Conservation (phyloP, 2,797 vertebrate species). For the Sorex maritimensis region DNA sequence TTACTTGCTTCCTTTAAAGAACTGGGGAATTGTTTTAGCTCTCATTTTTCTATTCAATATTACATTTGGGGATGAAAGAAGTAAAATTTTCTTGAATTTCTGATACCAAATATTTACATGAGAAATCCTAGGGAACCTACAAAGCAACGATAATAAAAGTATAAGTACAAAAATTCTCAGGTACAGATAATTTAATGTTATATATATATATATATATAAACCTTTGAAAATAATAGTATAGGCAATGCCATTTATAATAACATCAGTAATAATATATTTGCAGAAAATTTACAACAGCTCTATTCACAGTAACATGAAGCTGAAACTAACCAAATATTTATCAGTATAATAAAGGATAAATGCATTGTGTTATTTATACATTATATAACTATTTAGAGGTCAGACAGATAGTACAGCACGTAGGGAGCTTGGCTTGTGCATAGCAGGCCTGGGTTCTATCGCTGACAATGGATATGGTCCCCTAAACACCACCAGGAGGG, state of each 20-base stretch:
- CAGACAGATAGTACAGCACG: no score
- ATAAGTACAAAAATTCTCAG: no score
- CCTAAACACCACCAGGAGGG: no score
- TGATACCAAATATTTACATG: background rate
- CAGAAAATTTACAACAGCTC: background rate
- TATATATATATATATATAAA: background rate
- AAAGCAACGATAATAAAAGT: background rate
- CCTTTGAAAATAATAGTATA: conserved; percentile 37
- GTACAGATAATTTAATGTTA: no score
- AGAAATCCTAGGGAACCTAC: conserved; percentile 8
- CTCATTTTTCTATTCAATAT: background rate
- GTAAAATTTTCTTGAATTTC: background rate
- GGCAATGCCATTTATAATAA: background rate
- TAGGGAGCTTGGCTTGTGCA: no score
- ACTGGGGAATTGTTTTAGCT: background rate
- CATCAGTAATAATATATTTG: background rate
- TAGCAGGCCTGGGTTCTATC: no score
- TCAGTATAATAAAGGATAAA: background rate
- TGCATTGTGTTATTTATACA: background rate
- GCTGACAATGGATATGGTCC: no score
- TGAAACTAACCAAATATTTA: conserved; percentile 45
- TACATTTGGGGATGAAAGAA: background rate
- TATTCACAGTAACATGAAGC: conserved; percentile 33
- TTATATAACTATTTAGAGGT: background rate
- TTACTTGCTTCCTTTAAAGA: background rate